Evolutionary conservation across 2,888 invertebrate genomes (phyloP).

Genomic region (Dolichopus griseipennis): DNA sequence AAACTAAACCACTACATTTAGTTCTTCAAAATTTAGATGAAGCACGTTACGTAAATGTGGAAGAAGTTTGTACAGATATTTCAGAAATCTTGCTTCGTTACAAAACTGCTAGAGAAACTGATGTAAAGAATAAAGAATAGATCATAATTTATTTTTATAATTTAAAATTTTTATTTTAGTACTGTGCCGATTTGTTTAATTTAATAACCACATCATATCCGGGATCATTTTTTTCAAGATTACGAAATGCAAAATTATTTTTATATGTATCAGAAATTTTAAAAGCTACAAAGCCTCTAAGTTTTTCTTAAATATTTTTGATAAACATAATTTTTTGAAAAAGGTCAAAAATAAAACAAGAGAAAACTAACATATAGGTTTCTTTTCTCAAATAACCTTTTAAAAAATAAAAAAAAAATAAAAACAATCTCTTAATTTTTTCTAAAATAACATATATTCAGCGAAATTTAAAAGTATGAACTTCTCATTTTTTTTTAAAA

Average conservation of each 20-base stretch:
- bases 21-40: constrained; percentile 33
- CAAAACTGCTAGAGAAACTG: constrained; percentile 31
- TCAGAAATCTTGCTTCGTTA: constrained; percentile 29
- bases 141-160: neutral
- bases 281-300: constrained; percentile 30
- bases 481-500: too few species aligned
- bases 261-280: constrained; percentile 29
- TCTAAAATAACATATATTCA: too few species aligned
- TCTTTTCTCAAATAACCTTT: too few species aligned
- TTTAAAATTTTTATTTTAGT: constrained; percentile 23
- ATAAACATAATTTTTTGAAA: too few species aligned
- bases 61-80: constrained; percentile 32
- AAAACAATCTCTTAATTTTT: too few species aligned
- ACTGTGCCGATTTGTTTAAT: constrained; percentile 33
- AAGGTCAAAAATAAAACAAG: too few species aligned
- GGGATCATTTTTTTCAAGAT: constrained; percentile 24
- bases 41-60: constrained; percentile 32
- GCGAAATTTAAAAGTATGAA: too few species aligned
- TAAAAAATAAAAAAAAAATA: too few species aligned
- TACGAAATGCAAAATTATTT: constrained; percentile 27
- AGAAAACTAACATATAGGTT: too few species aligned
- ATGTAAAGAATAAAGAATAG: constrained; percentile 25
- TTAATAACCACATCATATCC: constrained; percentile 30
- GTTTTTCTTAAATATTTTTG: constrained; percentile 32
- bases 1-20: constrained; percentile 23